Conservation (phyloP, 2,888 invertebrate genomes). For the Bedellia somnulentella region DNA sequence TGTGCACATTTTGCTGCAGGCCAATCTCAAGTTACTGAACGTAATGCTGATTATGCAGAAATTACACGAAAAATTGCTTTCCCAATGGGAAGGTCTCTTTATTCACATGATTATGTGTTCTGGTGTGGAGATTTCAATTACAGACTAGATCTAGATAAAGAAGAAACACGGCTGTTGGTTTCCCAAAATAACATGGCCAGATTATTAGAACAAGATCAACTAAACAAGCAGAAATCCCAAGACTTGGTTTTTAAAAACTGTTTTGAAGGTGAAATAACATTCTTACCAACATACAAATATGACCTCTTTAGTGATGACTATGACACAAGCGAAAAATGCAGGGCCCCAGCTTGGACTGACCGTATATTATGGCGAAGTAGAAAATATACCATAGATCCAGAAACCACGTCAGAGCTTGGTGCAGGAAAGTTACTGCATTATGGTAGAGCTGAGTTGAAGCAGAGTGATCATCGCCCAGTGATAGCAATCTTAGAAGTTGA, state of each 20-base stretch:
- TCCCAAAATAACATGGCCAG: slow-evolving; percentile 72
- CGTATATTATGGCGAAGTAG: slow-evolving; percentile 91
- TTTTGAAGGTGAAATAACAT: slow-evolving; percentile 86
- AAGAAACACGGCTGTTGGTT: slow-evolving; percentile 86
- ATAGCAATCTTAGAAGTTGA: slow-evolving; percentile 89
- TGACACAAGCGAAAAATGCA: slow-evolving; percentile 96
- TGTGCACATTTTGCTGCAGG: slow-evolving; percentile 99
- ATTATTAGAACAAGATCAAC: slow-evolving; percentile 85
- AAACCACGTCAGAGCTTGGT: slow-evolving; percentile 66
- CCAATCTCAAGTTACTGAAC: slow-evolving; percentile 90
- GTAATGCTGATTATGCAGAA: slow-evolving; percentile 96
- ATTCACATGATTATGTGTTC: slow-evolving; percentile 97
- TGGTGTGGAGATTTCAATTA: slow-evolving; percentile 99
- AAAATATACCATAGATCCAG: slow-evolving; percentile 72
- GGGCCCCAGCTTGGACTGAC: slow-evolving; percentile 99
- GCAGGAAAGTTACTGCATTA: slow-evolving; percentile 85
- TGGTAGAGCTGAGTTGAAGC: slow-evolving; percentile 92
- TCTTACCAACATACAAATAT: slow-evolving; percentile 98
- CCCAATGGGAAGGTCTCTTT: slow-evolving; percentile 88
- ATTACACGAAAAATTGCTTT: slow-evolving; percentile 89
- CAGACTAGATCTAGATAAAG: slow-evolving; percentile 92
- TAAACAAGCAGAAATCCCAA: slow-evolving; percentile 77
- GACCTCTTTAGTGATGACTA: slow-evolving; percentile 98
- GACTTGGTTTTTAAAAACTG: slow-evolving; percentile 91
- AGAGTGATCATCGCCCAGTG: slow-evolving; percentile 97